A percentile compares a stretch with the other conserved stretches of the same genome.
These are phyloP conservation scores for Chunga burmeisteri DNA, from an alignment of 2,113 vertebrate species.

Conservation along the genomic window DNA sequence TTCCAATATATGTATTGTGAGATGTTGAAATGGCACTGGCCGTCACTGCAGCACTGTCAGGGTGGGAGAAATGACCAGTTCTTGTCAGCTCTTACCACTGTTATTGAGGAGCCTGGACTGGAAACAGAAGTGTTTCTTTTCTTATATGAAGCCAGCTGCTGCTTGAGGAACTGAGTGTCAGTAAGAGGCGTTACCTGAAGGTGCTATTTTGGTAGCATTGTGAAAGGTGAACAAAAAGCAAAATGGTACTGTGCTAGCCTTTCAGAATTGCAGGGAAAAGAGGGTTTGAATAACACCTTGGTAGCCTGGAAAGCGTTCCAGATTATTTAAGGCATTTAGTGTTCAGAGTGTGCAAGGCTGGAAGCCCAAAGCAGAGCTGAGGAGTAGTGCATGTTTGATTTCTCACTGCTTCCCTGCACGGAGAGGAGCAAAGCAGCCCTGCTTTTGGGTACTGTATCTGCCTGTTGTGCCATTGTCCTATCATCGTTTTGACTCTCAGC, in stretches of 20 bases:
- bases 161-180: background rate
- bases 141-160: background rate
- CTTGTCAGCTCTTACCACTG: background rate
- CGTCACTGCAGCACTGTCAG: background rate
- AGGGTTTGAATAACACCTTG: background rate
- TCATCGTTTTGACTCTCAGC: background rate
- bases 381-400: background rate
- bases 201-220: background rate
- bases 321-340: background rate
- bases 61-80: background rate
- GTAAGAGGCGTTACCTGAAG: background rate
- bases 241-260: background rate
- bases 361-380: background rate
- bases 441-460: background rate
- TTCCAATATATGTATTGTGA: accelerated
- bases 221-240: background rate
- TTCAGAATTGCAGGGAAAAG: background rate
- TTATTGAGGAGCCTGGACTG: background rate
- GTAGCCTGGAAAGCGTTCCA: background rate
- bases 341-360: background rate
- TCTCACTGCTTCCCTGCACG: background rate
- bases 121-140: background rate
- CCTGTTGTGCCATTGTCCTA: background rate
- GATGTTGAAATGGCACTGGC: background rate
- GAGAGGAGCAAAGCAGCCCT: background rate